Base-by-base conservation (phyloP, 2,113 vertebrate species). In the Atherinomorus stipes region DNA sequence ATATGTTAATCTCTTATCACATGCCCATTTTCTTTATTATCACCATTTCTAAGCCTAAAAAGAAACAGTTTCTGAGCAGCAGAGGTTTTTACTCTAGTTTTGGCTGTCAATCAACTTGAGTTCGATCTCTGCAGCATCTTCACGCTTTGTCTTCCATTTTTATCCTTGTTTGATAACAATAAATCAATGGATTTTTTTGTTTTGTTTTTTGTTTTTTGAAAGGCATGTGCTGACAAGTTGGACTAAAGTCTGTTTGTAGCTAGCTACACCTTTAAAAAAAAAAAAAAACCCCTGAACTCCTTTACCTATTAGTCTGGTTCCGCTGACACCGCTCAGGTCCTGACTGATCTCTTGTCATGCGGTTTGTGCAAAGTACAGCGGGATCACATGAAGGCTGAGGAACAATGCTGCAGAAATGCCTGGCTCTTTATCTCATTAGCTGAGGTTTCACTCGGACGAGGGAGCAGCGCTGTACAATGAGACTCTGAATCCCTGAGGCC, bases 341-440 rank as follows among this genome's bases (percentile, higher is more conserved):
- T 52, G 74, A 76, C 80, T 65, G 61, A 86, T 72, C 65, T 75
- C 70, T 51, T 67, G 73, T 78, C 49, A 68, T 64, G 82, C 16
- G 2, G 59, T 74, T 37, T 58, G 44, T 65, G 66, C 75, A 80
- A 85, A 86, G 80, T 78, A 67, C 66, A 73, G 76, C 76, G 61
- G 77, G 72, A 84, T 81, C 81, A 74, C 78, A 86, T 76, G 64
- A 66, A 78, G 42, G 54, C 77, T 1, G 53, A 40, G 23, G 66
- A 68, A 66, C 68, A 85, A 82, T 63, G 71, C 59, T 28, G 65
- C 61, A 83, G 70, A 79, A 85, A 82, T 62, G 66, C 62, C 74
- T 51, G 53, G 47, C 74, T 77, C 85, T 78, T 85, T 78, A 89
- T 86, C 81, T 86, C 84, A 88, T 88, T 81, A 78, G 52, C 54